phyloP scores from a whole-genome alignment of 2,797 vertebrate species.

The Xenopus petersii region DNA sequence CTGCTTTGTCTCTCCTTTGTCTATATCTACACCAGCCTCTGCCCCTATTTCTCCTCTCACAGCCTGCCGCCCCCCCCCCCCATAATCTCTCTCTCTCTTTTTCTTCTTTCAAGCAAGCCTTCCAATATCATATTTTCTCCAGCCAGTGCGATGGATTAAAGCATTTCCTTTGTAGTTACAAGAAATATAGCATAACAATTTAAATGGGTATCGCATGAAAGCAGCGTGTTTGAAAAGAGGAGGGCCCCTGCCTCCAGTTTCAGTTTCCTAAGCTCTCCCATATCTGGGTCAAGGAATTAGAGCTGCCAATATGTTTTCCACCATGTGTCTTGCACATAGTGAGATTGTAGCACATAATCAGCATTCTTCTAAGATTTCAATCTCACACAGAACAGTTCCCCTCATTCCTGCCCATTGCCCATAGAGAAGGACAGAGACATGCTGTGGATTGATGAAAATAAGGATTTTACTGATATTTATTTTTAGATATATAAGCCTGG shows the following conservation, averaged over 20 bases:
- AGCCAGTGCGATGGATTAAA: not conserved
- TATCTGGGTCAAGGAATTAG: slow-evolving; percentile 26
- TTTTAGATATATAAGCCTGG: no score
- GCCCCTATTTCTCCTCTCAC: no score
- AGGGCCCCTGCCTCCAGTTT: not conserved
- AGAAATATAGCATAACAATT: slow-evolving; percentile 18
- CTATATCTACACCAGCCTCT: no score
- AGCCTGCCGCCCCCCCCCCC: not conserved
- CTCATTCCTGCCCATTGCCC: not conserved
- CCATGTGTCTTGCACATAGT: slow-evolving; percentile 2
- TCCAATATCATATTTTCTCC: not conserved
- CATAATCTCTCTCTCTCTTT: not conserved
- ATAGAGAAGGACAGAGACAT: no score
- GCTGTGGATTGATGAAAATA: no score
- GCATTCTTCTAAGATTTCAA: slow-evolving; percentile 27
- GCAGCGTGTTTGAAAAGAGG: slow-evolving; percentile 21
- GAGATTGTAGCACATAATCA: slow-evolving; percentile 12
- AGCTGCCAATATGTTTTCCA: slow-evolving; percentile 14
- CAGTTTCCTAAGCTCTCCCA: slow-evolving; percentile 8
- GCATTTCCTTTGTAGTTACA: slow-evolving; percentile 10
- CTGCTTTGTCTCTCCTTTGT: no score
- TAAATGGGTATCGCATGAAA: slow-evolving; percentile 7
- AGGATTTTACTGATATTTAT: no score
- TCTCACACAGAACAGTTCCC: not conserved
- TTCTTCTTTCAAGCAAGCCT: not conserved